Conservation (phyloP, 2,113 vertebrate genomes). For the Sebastes fasciatus region DNA sequence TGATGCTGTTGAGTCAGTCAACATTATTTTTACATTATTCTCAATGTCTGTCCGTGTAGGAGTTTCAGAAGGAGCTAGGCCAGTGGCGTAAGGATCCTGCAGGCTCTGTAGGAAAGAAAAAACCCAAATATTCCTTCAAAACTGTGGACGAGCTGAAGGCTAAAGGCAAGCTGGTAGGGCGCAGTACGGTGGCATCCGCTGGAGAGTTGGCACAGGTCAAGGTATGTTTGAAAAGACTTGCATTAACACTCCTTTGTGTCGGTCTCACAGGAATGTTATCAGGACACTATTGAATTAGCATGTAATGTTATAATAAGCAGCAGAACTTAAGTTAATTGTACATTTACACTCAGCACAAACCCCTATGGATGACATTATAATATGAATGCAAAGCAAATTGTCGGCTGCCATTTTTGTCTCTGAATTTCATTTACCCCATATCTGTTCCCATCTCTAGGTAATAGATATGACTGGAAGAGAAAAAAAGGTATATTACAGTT, state of each 20-base stretch:
- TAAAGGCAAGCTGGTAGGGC: slow-evolving; percentile 88
- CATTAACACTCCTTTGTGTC: background rate
- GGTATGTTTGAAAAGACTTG: slow-evolving; percentile 69
- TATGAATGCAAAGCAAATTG: background rate
- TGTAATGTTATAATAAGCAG: slow-evolving; percentile 1
- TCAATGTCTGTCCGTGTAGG: slow-evolving; percentile 78
- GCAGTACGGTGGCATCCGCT: slow-evolving; percentile 88
- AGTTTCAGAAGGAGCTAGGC: slow-evolving; percentile 95
- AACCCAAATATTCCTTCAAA: slow-evolving; percentile 95
- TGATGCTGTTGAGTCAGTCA: background rate
- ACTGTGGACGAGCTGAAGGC: slow-evolving; percentile 97
- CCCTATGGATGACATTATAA: background rate
- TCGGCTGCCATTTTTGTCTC: background rate
- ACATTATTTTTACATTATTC: background rate
- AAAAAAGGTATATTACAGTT: slow-evolving; percentile 97
- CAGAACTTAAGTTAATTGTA: background rate
- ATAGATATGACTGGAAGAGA: slow-evolving; percentile 99
- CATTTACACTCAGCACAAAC: background rate
- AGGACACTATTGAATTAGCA: background rate
- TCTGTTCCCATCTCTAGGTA: slow-evolving; percentile 83
- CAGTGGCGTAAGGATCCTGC: slow-evolving; percentile 96
- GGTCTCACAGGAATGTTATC: background rate
- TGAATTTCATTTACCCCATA: background rate
- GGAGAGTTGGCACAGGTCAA: slow-evolving; percentile 96
- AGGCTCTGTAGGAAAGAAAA: slow-evolving; percentile 88